Percentiles rank a stretch among this genome's conserved stretches.
phyloP scores from a whole-genome alignment of 1,140 invertebrate species.

The Panulirus ornatus region DNA sequence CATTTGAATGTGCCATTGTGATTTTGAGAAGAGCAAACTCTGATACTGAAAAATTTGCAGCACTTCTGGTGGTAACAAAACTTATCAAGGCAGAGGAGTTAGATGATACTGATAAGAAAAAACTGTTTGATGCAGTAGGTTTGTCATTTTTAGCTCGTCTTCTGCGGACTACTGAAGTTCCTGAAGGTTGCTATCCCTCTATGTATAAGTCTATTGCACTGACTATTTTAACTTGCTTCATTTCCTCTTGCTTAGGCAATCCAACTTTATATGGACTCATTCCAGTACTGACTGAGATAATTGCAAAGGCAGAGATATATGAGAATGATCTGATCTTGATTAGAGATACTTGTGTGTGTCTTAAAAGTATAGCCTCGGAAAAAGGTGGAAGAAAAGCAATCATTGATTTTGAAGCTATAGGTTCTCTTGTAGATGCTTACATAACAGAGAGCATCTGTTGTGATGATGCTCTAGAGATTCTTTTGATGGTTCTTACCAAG shows the following conservation, averaged over 20 bases:
- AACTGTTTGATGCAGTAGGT: conserved; percentile 93
- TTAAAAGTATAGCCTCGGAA: conserved; percentile 81
- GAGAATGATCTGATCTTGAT: conserved; percentile 92
- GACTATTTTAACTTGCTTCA: conserved; percentile 89
- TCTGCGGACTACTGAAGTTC: conserved; percentile 85
- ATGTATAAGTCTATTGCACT: conserved; percentile 94
- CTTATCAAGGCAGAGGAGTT: conserved; percentile 86
- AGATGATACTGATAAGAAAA: conserved; percentile 84
- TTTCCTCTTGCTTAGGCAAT: conserved; percentile 67
- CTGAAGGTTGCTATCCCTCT: conserved; percentile 89
- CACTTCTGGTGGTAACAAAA: conserved; percentile 93
- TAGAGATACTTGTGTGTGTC: conserved; percentile 90
- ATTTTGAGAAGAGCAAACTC: conserved; percentile 87
- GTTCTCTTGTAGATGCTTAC: conserved; percentile 70
- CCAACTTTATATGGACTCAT: conserved; percentile 63
- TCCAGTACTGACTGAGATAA: conserved; percentile 63
- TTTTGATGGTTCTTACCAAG: conserved; percentile 62
- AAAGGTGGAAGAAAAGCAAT: conserved; percentile 74
- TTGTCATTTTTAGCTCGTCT: conserved; percentile 89
- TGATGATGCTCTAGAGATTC: conserved; percentile 60
- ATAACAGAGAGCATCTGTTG: conserved; percentile 56
- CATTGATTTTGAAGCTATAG: conserved; percentile 72
- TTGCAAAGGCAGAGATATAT: conserved; percentile 76
- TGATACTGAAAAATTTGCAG: conserved; percentile 94
- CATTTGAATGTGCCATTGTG: conserved; percentile 88